Evolutionary conservation across 2,113 vertebrate species (phyloP), one percentile per base, ranked within the genome.

Genomic region (Engystomops pustulosus): DNA sequence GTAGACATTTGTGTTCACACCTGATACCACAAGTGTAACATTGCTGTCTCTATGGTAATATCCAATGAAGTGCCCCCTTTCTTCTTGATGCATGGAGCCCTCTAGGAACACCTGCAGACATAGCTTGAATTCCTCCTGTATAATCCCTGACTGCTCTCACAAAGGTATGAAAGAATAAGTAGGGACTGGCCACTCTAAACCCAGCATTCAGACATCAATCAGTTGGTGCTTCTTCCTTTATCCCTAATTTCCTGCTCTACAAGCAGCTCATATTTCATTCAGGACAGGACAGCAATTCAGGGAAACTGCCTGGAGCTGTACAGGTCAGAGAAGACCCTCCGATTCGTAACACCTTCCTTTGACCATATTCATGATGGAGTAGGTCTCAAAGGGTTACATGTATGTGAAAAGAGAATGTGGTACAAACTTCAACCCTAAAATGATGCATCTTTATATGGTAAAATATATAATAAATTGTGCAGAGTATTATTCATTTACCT

Each of bases 191-290:
- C 60, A 69, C 72, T 77, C 60, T 36, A 76, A 78, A 65, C 74
- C 30, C 72, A 11, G 20, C 72, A 84, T 84, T 84, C 74, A 84
- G 60, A 78, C 82, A 78, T 77, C 82, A 84, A 78, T 84, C 82
- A 84, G 32, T 69, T 67, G 55, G 30, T 77, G 72, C 82, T 67
- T 84, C 82, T 84, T 67, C 72, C 80, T 78, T 84, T 84, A 84
- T 77, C 72, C 82, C 72, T 58, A 84, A 78, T 84, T 84, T 84
- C 74, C 82, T 84, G 82, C 82, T 78, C 60, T 25, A 78, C 23
- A 49, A 41, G 72, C 41, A 53, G 58, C 32, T 84, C 82, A 69
- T 74, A 68, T 84, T 78, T 51, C 72, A 77, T 20, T 11, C 60
- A 36, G 81, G 51, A 45, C 23, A 76, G 41, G 41, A 41, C 20